phyloP scores from a whole-genome alignment of 2,797 vertebrate species.

The Coilia nasus region DNA sequence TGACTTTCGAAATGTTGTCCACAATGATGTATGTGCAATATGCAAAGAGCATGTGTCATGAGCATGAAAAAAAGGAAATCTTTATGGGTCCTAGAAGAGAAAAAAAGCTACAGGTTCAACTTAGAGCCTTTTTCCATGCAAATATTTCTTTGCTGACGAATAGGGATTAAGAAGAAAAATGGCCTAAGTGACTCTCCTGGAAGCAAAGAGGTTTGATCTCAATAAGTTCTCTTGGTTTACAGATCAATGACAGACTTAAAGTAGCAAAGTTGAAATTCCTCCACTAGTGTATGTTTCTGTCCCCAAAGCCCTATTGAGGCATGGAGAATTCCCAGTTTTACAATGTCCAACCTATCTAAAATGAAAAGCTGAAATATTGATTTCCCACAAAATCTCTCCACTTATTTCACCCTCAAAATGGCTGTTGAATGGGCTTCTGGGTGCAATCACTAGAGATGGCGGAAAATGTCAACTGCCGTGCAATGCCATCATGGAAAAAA shows the following conservation, averaged over 20 bases:
- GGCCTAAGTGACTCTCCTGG: not conserved
- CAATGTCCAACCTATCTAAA: constrained; percentile 18
- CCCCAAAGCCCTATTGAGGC: constrained; percentile 6
- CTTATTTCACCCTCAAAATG: not conserved
- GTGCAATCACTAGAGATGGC: constrained; percentile 17
- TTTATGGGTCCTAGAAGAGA: not conserved
- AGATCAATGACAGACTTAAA: constrained; percentile 4
- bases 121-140: not conserved
- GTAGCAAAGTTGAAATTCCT: constrained; percentile 17
- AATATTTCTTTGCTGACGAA: constrained; percentile 2
- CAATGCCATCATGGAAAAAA: constrained; percentile 53
- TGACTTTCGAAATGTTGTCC: not conserved
- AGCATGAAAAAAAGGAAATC: not conserved
- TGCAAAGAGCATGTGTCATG: not conserved
- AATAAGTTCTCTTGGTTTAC: constrained; percentile 50
- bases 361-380: constrained; percentile 27
- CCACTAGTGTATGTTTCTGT: not conserved
- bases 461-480: constrained; percentile 18
- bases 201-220: constrained; percentile 49
- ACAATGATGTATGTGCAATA: not conserved
- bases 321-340: not conserved
- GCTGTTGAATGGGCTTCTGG: not conserved
- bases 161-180: not conserved
- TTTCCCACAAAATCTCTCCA: not conserved
- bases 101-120: not conserved